These are phyloP conservation scores for Phalacrocorax pelagicus DNA, from an alignment of 2,113 vertebrate species.

Conservation along the genomic window DNA sequence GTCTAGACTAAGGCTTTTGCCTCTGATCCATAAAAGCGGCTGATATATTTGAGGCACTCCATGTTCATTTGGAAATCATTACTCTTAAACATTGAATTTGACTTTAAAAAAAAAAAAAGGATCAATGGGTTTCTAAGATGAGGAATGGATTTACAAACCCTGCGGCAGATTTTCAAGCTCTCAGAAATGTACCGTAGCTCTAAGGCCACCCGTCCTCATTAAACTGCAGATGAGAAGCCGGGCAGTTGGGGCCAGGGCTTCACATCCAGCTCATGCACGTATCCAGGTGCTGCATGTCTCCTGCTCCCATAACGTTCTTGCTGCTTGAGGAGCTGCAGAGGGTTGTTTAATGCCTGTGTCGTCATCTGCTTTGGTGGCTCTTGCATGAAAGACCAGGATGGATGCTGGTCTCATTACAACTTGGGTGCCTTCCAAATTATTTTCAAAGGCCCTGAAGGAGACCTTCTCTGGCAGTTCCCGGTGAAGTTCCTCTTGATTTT, in stretches of 20 bases:
- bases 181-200: neutral
- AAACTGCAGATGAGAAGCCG: neutral
- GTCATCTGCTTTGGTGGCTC: neutral
- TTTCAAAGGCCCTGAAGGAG: neutral
- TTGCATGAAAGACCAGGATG: neutral
- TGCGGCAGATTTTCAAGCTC: neutral
- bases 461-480: neutral
- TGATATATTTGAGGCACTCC: neutral
- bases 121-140: neutral
- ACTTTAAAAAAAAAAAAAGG: neutral
- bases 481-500: neutral
- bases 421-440: neutral
- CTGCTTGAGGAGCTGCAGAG: neutral
- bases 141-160: conserved; percentile 7
- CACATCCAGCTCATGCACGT: neutral
- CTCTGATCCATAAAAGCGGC: conserved; percentile 4
- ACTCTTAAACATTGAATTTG: neutral
- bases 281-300: neutral
- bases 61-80: conserved; percentile 31
- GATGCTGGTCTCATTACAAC: neutral
- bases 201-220: neutral
- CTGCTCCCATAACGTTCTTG: neutral
- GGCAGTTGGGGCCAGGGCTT: neutral
- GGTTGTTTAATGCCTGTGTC: neutral
- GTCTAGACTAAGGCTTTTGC: neutral